phyloP scores from a whole-genome alignment of 2,888 invertebrate species.

The Torymus tubicola region DNA sequence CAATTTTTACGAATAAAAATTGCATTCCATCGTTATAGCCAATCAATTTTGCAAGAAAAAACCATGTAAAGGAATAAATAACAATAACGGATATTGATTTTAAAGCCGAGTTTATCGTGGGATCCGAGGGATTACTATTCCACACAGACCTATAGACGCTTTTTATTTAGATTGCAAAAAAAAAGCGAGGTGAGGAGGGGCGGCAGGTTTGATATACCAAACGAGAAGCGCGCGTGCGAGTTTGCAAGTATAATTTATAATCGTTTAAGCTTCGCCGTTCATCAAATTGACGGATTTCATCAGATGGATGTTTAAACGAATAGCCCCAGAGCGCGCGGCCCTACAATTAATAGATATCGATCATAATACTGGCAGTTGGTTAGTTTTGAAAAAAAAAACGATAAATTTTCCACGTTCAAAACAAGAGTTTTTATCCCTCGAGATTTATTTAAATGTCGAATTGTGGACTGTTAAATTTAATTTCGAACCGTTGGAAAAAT shows the following conservation, averaged over 20 bases:
- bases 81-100: background rate
- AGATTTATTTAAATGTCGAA: too few relatives aligned
- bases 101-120: too few relatives aligned
- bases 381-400: background rate
- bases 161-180: too few relatives aligned
- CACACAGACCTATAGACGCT: too few relatives aligned
- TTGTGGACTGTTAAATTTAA: too few relatives aligned
- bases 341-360: conserved; percentile 19
- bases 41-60: too few relatives aligned
- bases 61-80: background rate
- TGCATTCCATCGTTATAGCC: too few relatives aligned
- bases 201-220: too few relatives aligned
- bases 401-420: background rate
- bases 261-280: conserved; percentile 23
- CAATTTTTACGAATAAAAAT: too few relatives aligned
- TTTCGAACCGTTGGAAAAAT: too few relatives aligned
- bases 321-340: background rate
- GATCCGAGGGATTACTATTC: too few relatives aligned
- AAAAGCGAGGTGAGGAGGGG: too few relatives aligned
- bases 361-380: conserved; percentile 8
- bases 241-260: conserved; percentile 25
- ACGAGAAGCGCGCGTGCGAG: background rate
- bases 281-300: conserved; percentile 25
- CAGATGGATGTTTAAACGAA: conserved; percentile 14
- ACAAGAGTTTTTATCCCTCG: background rate